Conservation (phyloP, 2,113 vertebrate genomes). For the Motacilla alba region DNA sequence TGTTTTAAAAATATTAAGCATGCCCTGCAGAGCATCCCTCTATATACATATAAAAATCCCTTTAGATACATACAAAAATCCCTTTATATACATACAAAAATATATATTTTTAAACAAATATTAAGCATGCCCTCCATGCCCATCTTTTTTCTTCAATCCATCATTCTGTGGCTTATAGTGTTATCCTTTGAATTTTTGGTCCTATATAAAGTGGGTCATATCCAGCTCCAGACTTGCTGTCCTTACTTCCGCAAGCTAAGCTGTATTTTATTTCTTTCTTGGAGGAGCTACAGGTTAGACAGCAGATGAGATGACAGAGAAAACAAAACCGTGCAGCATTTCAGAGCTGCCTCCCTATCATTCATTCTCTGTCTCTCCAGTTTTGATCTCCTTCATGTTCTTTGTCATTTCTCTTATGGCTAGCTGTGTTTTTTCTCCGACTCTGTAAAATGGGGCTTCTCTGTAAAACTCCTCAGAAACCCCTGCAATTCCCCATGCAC, state of each 20-base stretch:
- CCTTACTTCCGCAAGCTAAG: neutral
- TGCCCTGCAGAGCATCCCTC: neutral
- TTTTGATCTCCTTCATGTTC: neutral
- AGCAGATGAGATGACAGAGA: neutral
- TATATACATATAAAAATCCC: too few species aligned
- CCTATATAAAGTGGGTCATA: neutral
- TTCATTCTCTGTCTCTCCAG: neutral
- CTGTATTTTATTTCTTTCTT: neutral
- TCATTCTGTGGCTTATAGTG: neutral
- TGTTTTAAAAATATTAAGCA: neutral
- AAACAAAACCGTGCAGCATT: neutral
- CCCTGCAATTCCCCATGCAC: accelerated
- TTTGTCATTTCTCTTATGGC: neutral
- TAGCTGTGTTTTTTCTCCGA: neutral
- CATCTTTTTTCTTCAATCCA: neutral
- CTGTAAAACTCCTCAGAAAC: neutral
- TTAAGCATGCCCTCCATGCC: neutral
- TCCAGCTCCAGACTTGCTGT: neutral
- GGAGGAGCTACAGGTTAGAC: neutral
- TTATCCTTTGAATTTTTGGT: neutral
- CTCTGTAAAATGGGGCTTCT: neutral
- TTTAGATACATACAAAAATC: too few species aligned
- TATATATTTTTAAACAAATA: neutral
- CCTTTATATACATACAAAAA: too few species aligned
- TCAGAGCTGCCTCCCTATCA: neutral